Percentiles rank a stretch among this genome's conserved stretches.
phyloP scores from a whole-genome alignment of 2,113 vertebrate genomes.

The Larimichthys crocea region DNA sequence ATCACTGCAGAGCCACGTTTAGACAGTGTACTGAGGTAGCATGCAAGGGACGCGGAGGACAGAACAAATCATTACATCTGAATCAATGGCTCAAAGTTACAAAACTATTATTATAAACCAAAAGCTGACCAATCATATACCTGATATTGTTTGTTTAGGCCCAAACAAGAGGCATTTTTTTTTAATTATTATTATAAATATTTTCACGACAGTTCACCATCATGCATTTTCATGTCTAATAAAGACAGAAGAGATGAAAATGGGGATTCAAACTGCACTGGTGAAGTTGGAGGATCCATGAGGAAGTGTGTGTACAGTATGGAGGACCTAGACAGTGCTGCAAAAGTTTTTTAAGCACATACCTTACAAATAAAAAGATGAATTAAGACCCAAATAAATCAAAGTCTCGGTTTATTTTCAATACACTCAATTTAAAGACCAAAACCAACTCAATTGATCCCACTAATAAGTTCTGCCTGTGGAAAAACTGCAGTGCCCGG shows the following conservation, averaged over 20 bases:
- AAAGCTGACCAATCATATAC: conserved; percentile 54
- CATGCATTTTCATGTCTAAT: conserved; percentile 74
- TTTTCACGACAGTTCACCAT: conserved; percentile 68
- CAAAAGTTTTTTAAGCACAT: conserved; percentile 3
- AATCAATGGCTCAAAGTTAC: conserved; percentile 41
- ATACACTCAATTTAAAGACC: background rate
- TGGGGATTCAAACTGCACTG: conserved; percentile 66
- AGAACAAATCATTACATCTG: conserved; percentile 37
- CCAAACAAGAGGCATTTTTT: conserved; percentile 64
- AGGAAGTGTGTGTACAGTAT: conserved; percentile 22
- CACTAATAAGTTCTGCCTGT: too few relatives aligned
- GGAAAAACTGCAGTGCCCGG: too few relatives aligned
- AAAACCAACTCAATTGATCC: background rate
- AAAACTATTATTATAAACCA: conserved; percentile 61
- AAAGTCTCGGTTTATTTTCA: background rate
- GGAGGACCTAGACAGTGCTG: conserved; percentile 28
- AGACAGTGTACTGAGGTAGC: conserved; percentile 69
- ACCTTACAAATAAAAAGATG: background rate
- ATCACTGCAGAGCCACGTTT: conserved; percentile 44
- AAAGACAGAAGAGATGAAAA: conserved; percentile 72
- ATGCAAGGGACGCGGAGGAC: conserved; percentile 60
- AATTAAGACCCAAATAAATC: background rate
- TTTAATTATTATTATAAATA: conserved; percentile 24
- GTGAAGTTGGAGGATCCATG: conserved; percentile 40
- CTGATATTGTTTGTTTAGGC: conserved; percentile 73